Conservation (phyloP, 2,888 invertebrate genomes). For the Tipula helvola region DNA sequence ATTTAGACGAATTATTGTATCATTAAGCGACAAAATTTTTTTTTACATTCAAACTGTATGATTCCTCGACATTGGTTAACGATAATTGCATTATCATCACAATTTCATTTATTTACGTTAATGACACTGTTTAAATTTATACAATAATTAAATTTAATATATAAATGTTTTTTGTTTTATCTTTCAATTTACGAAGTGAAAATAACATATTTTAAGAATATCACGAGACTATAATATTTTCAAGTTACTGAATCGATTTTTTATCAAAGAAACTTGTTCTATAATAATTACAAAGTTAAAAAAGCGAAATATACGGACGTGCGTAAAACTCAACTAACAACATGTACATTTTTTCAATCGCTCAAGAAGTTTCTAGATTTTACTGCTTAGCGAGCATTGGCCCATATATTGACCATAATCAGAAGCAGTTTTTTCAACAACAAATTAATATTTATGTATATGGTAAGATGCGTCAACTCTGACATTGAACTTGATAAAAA, state of each 20-base stretch:
- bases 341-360: neutral
- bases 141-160: too few relatives aligned
- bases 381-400: neutral
- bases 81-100: neutral
- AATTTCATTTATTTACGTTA: neutral
- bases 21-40: neutral
- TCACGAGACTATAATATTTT: neutral
- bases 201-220: too few relatives aligned
- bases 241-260: neutral
- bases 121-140: neutral
- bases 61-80: neutral
- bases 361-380: neutral
- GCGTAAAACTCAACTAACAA: neutral
- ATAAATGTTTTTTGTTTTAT: too few relatives aligned
- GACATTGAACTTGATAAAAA: neutral
- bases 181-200: too few relatives aligned
- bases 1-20: neutral
- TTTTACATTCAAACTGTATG: neutral
- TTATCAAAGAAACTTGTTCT: neutral
- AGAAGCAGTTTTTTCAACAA: neutral
- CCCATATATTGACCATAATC: neutral
- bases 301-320: neutral
- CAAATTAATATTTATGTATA: neutral
- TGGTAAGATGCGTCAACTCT: neutral
- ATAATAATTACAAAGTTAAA: neutral